phyloP scores from a whole-genome alignment of 2,888 invertebrate genomes.

The Agriotes lineatus region DNA sequence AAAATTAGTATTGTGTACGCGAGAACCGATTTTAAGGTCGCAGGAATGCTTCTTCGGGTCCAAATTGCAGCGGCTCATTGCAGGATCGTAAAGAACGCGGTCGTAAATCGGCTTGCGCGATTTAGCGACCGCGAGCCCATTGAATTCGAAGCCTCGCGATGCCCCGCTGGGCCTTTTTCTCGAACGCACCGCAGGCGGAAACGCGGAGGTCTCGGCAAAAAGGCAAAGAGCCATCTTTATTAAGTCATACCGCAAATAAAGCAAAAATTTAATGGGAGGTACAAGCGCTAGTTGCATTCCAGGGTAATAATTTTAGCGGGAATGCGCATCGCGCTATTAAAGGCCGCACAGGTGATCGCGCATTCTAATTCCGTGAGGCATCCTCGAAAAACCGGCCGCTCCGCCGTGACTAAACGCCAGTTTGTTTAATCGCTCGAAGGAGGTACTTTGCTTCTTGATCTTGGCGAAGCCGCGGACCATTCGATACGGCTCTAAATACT shows the following conservation, averaged over 20 bases:
- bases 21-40: too few relatives aligned
- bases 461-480: not conserved
- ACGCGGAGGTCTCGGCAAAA: too few relatives aligned
- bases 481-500: constrained; percentile 3
- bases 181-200: too few relatives aligned
- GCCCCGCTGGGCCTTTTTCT: too few relatives aligned
- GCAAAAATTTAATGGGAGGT: constrained; percentile 14
- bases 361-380: constrained; percentile 27
- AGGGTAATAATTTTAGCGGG: constrained; percentile 30
- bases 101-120: too few relatives aligned
- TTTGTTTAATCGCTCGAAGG: not conserved
- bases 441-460: constrained; percentile 3
- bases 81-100: too few relatives aligned
- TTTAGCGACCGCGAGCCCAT: too few relatives aligned
- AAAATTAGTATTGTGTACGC: too few relatives aligned
- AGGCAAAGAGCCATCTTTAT: constrained; percentile 7
- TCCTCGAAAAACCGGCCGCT: constrained; percentile 20
- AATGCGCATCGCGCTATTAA: constrained; percentile 36
- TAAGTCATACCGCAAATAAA: constrained; percentile 9
- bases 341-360: constrained; percentile 32
- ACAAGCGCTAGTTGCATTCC: constrained; percentile 26
- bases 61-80: too few relatives aligned
- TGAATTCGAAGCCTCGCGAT: too few relatives aligned
- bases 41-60: too few relatives aligned
- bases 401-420: constrained; percentile 9